Conservation (phyloP, 2,797 vertebrate species). For the Rhabdophis nuchalis region DNA sequence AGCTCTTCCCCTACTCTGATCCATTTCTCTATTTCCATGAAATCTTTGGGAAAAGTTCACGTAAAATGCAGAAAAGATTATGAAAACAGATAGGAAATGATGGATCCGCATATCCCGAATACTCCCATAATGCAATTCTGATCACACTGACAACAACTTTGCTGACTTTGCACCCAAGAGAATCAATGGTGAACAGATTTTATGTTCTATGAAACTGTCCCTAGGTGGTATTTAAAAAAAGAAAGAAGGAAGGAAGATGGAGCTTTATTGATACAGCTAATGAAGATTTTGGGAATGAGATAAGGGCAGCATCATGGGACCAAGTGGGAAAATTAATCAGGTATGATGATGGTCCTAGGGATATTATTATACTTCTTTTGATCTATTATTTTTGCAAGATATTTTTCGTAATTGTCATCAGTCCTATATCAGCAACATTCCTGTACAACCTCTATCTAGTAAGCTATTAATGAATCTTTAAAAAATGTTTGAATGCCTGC, state of each 20-base stretch:
- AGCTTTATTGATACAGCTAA: not conserved
- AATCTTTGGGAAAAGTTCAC: not conserved
- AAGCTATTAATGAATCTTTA: slow-evolving; percentile 47
- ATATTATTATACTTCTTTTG: slow-evolving; percentile 8
- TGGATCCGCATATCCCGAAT: not conserved
- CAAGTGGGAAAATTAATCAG: not conserved
- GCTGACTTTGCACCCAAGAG: not conserved
- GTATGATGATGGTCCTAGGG: not conserved
- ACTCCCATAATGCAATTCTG: not conserved
- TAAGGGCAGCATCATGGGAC: not conserved
- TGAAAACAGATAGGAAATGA: not conserved
- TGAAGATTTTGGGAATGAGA: not conserved
- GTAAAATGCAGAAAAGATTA: not conserved
- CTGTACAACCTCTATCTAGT: slow-evolving; percentile 29
- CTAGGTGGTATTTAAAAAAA: not conserved
- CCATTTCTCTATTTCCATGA: not conserved
- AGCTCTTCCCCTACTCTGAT: not conserved
- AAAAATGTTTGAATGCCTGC: slow-evolving; percentile 41
- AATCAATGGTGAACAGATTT: not conserved
- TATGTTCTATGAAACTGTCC: not conserved
- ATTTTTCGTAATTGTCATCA: slow-evolving; percentile 52
- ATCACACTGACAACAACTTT: not conserved
- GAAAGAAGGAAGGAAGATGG: not conserved
- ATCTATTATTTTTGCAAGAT: slow-evolving; percentile 46
- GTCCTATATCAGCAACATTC: slow-evolving; percentile 43